Evolutionary conservation across 2,113 vertebrate species (phyloP), one percentile per base, ranked within the genome.

Genomic region (Colaptes auratus): DNA sequence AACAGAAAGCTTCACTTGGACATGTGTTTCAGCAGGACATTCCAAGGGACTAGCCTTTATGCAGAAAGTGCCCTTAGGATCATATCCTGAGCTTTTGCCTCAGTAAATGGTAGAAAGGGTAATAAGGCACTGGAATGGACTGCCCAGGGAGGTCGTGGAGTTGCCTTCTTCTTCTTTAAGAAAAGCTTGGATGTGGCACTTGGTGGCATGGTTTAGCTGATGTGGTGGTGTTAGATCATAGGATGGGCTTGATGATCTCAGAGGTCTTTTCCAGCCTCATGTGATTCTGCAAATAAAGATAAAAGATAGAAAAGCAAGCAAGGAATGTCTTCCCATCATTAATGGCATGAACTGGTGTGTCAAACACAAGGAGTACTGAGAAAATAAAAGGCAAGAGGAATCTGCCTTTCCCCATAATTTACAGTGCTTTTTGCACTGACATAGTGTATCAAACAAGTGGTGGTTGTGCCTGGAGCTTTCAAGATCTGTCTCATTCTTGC

Each of bases 391-490:
- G 69, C 59, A 69, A 55, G 48, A 75, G n/a, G 53, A 67, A 72
- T 60, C 25, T 52, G 66, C 61, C n/a, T 89, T 36, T 46, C 61
- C 11, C 15, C 16, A 4, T n/a, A 36, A 83, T 27, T 72, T 56
- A 36, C 25, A 81, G 50, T 50, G 55, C 44, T 55, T 80, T 89
- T 89, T 91, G 36, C 59, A 27, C 36, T 52, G 55, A 42, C 42
- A 67, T 15, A 71, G 18, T 25, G 15, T 53, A 33, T 79, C 53
- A 69, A 86, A 30, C 13, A 35, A 82, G 39, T 35, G 36, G 64
- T 76, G 69, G 53, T 15, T 60, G 28, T 56, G 77, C 88, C 81
- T 72, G 67, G 76, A 82, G 92, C 84, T 86, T 74, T 76, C 67
- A 28, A 72, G 80, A 67, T 59, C 48, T 50, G 67, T 88, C 84